Percentiles rank a stretch among this genome's conserved stretches.
These are phyloP conservation scores for Conus ventricosus DNA, from an alignment of 1,140 invertebrate genomes.

Conservation along the genomic window DNA sequence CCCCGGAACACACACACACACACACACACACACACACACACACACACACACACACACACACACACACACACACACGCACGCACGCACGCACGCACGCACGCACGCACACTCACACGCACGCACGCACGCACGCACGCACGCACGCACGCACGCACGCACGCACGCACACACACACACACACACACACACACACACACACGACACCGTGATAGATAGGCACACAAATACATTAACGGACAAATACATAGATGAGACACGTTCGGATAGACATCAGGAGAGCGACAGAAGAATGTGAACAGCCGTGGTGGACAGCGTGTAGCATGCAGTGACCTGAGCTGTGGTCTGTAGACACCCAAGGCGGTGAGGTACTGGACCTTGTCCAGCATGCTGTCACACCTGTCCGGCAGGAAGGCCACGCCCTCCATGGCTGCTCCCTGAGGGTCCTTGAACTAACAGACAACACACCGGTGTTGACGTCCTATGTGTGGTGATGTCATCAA, in stretches of 20 bases:
- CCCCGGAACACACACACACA: not conserved
- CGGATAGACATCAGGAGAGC: not conserved
- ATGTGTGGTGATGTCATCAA: no score
- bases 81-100: not conserved
- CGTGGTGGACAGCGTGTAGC: not conserved
- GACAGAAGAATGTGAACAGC: not conserved
- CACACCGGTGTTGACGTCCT: no score
- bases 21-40: not conserved
- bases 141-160: not conserved
- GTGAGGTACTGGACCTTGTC: constrained; percentile 68
- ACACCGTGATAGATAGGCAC: no score
- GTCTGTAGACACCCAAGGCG: constrained; percentile 64
- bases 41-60: not conserved
- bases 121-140: no score
- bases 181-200: no score
- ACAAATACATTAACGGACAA: no score
- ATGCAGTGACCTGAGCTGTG: constrained; percentile 62
- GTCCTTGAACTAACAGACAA: constrained; percentile 61
- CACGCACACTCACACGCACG: not conserved
- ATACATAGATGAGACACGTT: not conserved
- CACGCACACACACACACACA: not conserved
- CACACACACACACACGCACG: not conserved
- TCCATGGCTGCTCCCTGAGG: constrained; percentile 50
- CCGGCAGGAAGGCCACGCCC: constrained; percentile 59
- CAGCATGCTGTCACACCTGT: constrained; percentile 58